Conservation (phyloP, 2,113 vertebrate species). For the Channa argus region DNA sequence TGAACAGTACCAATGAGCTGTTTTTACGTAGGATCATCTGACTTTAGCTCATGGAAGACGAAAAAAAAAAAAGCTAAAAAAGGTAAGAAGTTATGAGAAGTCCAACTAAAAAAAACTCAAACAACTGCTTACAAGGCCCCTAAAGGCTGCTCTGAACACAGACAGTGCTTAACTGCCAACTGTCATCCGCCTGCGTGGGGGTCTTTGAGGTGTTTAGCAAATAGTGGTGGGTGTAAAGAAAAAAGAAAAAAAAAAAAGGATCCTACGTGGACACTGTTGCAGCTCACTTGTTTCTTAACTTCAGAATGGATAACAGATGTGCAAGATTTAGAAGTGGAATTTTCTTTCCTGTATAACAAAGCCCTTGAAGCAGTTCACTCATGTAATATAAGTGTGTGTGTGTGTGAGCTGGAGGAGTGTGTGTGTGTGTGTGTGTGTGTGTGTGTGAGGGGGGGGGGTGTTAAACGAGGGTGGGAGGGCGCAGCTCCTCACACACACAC, state of each 20-base stretch:
- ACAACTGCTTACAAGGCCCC: constrained; percentile 39
- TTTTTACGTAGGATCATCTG: too few relatives aligned
- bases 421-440: constrained; percentile 34
- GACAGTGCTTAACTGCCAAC: not conserved
- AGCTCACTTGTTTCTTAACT: constrained; percentile 68
- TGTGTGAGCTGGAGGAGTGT: not conserved
- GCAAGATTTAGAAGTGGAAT: constrained; percentile 65
- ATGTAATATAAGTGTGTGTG: constrained; percentile 46
- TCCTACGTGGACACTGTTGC: constrained; percentile 59
- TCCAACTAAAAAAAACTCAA: not conserved
- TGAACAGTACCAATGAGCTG: too few relatives aligned
- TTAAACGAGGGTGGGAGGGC: constrained; percentile 5
- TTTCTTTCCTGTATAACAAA: constrained; percentile 78
- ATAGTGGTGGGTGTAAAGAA: constrained; percentile 42
- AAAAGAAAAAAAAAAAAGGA: constrained; percentile 9
- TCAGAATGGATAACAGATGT: constrained; percentile 79
- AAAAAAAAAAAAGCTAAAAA: too few relatives aligned
- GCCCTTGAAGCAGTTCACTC: constrained; percentile 56
- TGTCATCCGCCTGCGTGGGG: constrained; percentile 24
- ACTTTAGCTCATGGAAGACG: too few relatives aligned
- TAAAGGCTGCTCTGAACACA: constrained; percentile 25
- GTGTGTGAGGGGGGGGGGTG: constrained; percentile 6
- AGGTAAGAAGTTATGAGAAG: too few relatives aligned
- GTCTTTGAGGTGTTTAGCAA: constrained; percentile 27
- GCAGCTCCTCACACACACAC: constrained; percentile 51